phyloP scores from a whole-genome alignment of 2,113 vertebrate genomes.

The Tauraco erythrolophus region DNA sequence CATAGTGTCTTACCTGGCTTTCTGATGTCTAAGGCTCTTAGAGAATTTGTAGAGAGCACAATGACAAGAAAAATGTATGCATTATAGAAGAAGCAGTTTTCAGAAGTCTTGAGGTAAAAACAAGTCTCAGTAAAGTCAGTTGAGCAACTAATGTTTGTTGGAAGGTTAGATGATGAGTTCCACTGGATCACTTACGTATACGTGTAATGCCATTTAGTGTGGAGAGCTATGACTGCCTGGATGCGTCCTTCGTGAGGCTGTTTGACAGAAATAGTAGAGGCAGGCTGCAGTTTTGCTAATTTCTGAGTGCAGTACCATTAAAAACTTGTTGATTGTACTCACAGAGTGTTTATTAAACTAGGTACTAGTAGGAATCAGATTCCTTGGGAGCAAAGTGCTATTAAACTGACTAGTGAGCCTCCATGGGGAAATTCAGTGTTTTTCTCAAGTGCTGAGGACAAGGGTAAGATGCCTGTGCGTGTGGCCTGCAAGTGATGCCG shows the following conservation, averaged over 20 bases:
- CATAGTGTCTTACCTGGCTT: not conserved
- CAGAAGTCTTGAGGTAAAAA: not conserved
- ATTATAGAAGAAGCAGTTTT: not conserved
- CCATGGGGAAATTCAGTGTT: not conserved
- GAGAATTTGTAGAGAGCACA: not conserved
- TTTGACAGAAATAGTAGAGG: not conserved
- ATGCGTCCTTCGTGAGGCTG: not conserved
- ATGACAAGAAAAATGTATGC: not conserved
- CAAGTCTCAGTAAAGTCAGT: not conserved
- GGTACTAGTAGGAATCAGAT: not conserved
- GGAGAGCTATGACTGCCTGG: not conserved
- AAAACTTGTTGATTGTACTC: not conserved
- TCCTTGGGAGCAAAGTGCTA: not conserved
- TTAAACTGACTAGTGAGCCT: not conserved
- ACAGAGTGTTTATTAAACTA: not conserved
- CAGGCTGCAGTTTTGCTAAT: not conserved
- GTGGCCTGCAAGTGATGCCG: not conserved
- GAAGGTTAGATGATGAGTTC: not conserved
- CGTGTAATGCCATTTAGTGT: not conserved
- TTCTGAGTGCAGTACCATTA: not conserved
- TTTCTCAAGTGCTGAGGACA: not conserved
- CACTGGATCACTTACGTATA: not conserved
- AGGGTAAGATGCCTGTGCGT: not conserved
- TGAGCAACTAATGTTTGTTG: not conserved
- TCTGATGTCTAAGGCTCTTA: not conserved